These are phyloP conservation scores for Dioctria linearis DNA, from an alignment of 2,888 invertebrate genomes.

Conservation along the genomic window DNA sequence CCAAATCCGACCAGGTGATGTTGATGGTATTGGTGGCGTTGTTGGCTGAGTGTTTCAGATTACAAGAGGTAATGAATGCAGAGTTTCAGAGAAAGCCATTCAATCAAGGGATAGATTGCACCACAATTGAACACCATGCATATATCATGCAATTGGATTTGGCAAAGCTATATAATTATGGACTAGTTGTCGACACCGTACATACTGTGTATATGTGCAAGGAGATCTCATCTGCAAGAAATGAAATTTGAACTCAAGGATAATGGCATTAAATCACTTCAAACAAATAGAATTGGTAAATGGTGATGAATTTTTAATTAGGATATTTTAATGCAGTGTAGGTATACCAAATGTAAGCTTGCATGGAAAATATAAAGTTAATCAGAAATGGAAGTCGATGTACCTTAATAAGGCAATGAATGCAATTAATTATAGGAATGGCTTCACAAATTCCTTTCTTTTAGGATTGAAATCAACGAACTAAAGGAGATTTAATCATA, in stretches of 20 bases:
- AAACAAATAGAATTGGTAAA: constrained; percentile 54
- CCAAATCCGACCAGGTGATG: background rate
- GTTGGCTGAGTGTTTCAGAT: background rate
- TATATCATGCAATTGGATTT: constrained; percentile 49
- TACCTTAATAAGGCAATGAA: too few species aligned
- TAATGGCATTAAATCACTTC: constrained; percentile 55
- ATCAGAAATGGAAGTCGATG: too few species aligned
- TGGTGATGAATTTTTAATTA: constrained; percentile 47
- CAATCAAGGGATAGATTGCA: constrained; percentile 40
- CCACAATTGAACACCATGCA: constrained; percentile 27
- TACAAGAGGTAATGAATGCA: constrained; percentile 37
- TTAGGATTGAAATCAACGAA: too few species aligned
- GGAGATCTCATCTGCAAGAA: constrained; percentile 31
- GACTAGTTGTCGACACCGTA: background rate
- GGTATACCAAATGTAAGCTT: too few species aligned
- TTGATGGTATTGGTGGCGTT: too few species aligned
- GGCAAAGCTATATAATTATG: constrained; percentile 36
- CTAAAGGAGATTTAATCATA: too few species aligned
- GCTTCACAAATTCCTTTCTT: too few species aligned
- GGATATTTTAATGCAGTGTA: too few species aligned
- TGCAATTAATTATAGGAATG: too few species aligned
- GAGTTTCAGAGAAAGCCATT: constrained; percentile 21
- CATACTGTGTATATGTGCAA: background rate
- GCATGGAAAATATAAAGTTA: too few species aligned
- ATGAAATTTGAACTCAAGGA: constrained; percentile 54